Conservation (phyloP, 2,113 vertebrate genomes). For the Sprattus sprattus region DNA sequence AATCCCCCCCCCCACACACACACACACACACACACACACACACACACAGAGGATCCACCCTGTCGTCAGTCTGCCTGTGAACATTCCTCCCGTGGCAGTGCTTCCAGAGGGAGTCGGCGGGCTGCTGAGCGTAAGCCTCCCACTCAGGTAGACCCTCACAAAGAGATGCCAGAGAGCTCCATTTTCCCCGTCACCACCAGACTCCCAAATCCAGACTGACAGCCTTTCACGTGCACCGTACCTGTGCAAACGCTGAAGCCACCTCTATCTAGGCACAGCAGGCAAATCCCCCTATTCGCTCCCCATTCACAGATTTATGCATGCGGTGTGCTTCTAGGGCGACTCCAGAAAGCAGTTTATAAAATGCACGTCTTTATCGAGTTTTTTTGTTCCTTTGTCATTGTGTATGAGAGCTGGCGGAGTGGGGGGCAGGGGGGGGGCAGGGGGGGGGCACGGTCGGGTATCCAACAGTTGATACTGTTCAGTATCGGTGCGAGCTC, state of each 20-base stretch:
- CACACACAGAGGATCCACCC: not conserved
- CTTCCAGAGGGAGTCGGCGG: not conserved
- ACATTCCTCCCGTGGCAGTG: not conserved
- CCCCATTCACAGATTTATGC: slow-evolving; percentile 57
- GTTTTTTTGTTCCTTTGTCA: slow-evolving; percentile 26
- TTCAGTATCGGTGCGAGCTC: not conserved
- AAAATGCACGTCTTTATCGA: slow-evolving; percentile 37
- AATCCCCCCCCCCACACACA: no score
- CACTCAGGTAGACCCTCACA: slow-evolving; percentile 63
- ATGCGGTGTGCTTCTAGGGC: slow-evolving; percentile 52
- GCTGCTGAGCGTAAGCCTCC: not conserved
- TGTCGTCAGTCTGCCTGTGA: not conserved
- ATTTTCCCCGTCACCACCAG: slow-evolving; percentile 65
- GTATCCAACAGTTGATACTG: slow-evolving; percentile 1
- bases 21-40: slow-evolving; percentile 8
- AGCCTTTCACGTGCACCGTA: slow-evolving; percentile 75
- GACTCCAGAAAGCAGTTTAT: slow-evolving; percentile 66
- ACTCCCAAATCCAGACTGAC: slow-evolving; percentile 76
- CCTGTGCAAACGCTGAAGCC: slow-evolving; percentile 64
- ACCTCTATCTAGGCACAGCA: slow-evolving; percentile 73
- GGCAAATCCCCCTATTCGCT: slow-evolving; percentile 63
- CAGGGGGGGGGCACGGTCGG: not conserved
- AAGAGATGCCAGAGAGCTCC: slow-evolving; percentile 69
- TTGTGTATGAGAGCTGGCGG: slow-evolving; percentile 45
- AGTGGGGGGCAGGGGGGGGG: not conserved